A percentile compares a stretch with the other conserved stretches of the same genome.
These are phyloP conservation scores for Mechanitis messenoides DNA, from an alignment of 2,888 invertebrate genomes.

Conservation along the genomic window DNA sequence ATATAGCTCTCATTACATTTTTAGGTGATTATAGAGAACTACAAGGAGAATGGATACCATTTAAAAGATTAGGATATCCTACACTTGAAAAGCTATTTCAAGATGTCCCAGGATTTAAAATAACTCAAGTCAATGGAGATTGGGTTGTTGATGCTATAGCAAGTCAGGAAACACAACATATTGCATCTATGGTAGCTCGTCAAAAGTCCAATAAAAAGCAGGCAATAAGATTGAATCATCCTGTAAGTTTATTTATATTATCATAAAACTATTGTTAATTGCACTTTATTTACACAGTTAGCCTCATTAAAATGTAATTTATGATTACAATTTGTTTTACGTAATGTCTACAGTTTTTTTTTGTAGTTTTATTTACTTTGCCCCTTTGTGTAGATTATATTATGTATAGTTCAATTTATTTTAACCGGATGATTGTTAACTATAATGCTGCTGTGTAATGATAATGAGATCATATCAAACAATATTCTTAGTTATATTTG, in stretches of 20 bases:
- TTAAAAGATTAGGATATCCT: constrained; percentile 74
- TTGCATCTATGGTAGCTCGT: constrained; percentile 70
- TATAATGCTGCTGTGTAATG: no score
- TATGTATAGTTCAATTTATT: no score
- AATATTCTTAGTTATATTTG: no score
- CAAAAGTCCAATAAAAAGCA: constrained; percentile 66
- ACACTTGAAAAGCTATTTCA: constrained; percentile 77
- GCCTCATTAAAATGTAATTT: no score
- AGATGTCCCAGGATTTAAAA: constrained; percentile 75
- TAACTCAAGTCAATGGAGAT: constrained; percentile 71
- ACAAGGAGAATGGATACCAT: constrained; percentile 80
- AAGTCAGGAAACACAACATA: constrained; percentile 77
- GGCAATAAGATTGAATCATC: constrained; percentile 48
- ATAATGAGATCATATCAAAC: no score
- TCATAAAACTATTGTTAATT: background rate
- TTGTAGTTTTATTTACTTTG: no score
- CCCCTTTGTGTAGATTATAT: no score
- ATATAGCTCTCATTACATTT: constrained; percentile 15
- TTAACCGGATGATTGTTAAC: no score
- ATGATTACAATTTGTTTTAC: no score
- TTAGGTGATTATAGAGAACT: constrained; percentile 79
- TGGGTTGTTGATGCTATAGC: constrained; percentile 76
- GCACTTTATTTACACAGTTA: no score
- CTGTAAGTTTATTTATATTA: constrained; percentile 38
- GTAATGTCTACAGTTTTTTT: no score